A percentile compares a stretch with the other conserved stretches of the same genome.
phyloP scores from a whole-genome alignment of 2,888 invertebrate genomes.

The Heliothis peltigera region DNA sequence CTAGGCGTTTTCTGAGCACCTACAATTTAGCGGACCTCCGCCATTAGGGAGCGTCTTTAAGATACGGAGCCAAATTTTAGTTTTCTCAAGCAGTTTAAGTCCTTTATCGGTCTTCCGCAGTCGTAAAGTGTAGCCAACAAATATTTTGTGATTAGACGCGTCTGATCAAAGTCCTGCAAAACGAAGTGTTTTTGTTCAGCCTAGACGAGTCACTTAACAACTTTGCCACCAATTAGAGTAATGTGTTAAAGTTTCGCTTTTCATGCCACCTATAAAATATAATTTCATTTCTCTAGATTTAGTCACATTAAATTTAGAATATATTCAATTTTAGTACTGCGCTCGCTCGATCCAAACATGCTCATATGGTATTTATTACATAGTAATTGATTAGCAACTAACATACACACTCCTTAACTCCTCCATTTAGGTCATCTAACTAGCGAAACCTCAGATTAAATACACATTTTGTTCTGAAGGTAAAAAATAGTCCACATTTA shows the following conservation, averaged over 20 bases:
- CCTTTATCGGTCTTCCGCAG: conserved; percentile 8
- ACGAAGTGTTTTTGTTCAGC: conserved; percentile 40
- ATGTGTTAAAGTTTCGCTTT: conserved; percentile 41
- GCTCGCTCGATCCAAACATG: conserved; percentile 63
- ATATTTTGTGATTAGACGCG: conserved; percentile 5
- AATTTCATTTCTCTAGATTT: conserved; percentile 44
- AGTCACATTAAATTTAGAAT: conserved; percentile 31
- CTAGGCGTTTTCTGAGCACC: conserved; percentile 33
- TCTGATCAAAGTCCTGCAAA: conserved; percentile 50
- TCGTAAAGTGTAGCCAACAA: conserved; percentile 6
- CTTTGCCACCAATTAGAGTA: conserved; percentile 28
- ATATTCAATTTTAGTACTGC: conserved; percentile 28
- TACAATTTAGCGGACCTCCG: conserved; percentile 28
- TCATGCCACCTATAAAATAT: conserved; percentile 17
- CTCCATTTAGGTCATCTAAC: conserved; percentile 8
- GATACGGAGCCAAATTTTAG: background rate
- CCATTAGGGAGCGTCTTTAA: conserved; percentile 5
- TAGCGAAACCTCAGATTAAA: background rate
- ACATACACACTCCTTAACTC: conserved; percentile 30
- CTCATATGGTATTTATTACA: conserved; percentile 57
- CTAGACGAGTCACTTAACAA: conserved; percentile 28
- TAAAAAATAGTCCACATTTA: background rate
- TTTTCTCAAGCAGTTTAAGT: conserved; percentile 23
- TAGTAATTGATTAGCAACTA: conserved; percentile 52
- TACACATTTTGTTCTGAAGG: background rate